Evolutionary conservation across 2,888 invertebrate species (phyloP).

Genomic region (Lithophane socia): DNA sequence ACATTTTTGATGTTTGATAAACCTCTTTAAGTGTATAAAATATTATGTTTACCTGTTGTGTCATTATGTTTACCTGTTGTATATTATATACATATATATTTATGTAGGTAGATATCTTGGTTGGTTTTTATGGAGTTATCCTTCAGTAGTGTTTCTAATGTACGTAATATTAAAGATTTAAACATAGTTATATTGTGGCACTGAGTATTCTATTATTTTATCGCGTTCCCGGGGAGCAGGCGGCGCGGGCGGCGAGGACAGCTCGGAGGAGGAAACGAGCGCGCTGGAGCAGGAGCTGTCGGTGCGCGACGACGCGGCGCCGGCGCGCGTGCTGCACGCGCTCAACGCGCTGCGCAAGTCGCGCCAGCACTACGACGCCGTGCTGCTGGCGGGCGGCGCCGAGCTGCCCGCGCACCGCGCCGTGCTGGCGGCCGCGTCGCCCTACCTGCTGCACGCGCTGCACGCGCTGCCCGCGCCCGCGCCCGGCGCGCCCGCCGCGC

Average conservation of each 20-base stretch:
- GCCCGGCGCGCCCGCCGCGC: conserved; percentile 92
- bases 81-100: background rate
- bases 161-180: background rate
- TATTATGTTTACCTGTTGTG: conserved; percentile 19
- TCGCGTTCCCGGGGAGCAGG: background rate
- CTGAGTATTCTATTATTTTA: background rate
- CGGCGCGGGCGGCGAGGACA: conserved; percentile 74
- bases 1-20: too few relatives aligned
- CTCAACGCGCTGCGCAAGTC: conserved; percentile 95
- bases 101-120: background rate
- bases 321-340: conserved; percentile 91
- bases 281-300: conserved; percentile 85
- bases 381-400: conserved; percentile 93
- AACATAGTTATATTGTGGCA: background rate
- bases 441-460: conserved; percentile 94
- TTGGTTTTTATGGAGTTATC: background rate
- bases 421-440: conserved; percentile 94
- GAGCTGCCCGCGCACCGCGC: conserved; percentile 93
- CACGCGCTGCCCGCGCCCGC: conserved; percentile 75
- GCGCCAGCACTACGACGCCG: conserved; percentile 96
- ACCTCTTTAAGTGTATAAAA: background rate
- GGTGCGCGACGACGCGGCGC: conserved; percentile 90
- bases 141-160: background rate
- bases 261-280: conserved; percentile 74
- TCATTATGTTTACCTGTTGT: too few relatives aligned